Conservation (phyloP, 2,797 vertebrate genomes). For the Pagetopsis macropterus region DNA sequence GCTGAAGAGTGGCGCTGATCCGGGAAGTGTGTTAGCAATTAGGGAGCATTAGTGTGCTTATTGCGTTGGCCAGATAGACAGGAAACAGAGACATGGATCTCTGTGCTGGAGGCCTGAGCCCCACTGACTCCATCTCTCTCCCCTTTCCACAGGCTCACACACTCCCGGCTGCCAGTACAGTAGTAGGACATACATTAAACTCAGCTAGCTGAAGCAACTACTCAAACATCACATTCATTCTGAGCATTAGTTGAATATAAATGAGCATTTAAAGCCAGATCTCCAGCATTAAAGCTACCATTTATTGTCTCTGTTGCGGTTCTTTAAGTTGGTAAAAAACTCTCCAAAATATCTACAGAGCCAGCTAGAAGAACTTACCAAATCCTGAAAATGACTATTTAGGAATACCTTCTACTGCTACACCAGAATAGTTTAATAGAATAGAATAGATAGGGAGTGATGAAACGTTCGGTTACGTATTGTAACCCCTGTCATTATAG, state of each 20-base stretch:
- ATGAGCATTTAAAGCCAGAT: not conserved
- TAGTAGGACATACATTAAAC: conserved; percentile 3
- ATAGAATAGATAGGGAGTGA: no score
- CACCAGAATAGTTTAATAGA: no score
- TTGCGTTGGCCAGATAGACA: conserved; percentile 47
- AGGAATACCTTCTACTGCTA: no score
- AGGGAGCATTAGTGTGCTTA: conserved; percentile 51
- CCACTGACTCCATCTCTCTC: conserved; percentile 4
- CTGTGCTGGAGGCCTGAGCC: conserved; percentile 20
- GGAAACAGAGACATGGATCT: conserved; percentile 48
- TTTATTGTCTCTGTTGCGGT: not conserved
- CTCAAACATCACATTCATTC: not conserved
- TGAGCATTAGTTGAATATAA: not conserved
- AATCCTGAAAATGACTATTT: not conserved
- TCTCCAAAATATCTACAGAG: no score
- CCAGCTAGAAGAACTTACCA: not conserved
- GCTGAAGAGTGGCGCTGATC: conserved; percentile 37
- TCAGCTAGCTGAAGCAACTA: not conserved
- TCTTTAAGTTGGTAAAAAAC: not conserved
- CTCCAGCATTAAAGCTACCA: not conserved
- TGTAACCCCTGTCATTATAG: no score
- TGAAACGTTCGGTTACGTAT: no score
- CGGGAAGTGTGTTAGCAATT: conserved; percentile 59
- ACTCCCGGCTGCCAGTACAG: conserved; percentile 27
- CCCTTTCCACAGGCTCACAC: not conserved